Conservation (phyloP, 2,888 invertebrate genomes). For the Parnassius apollo region DNA sequence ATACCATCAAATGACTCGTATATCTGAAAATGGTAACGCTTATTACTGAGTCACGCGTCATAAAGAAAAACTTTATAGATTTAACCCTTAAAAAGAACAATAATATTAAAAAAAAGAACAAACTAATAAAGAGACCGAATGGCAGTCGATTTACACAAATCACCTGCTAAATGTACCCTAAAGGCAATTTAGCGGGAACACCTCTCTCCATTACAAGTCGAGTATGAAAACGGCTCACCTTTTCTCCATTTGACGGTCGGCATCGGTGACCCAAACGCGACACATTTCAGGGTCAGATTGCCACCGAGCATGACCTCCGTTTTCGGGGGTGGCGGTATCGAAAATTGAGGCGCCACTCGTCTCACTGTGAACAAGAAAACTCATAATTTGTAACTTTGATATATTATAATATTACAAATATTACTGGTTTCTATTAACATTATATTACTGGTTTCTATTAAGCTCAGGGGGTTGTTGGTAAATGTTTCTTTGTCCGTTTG, state of each 20-base stretch:
- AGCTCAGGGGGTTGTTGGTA: too few species aligned
- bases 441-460: too few species aligned
- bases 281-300: constrained; percentile 95
- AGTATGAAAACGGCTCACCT: constrained; percentile 61
- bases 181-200: constrained; percentile 15
- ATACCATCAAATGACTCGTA: too few species aligned
- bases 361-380: constrained; percentile 84
- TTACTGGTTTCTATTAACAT: too few species aligned
- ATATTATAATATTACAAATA: too few species aligned
- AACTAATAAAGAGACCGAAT: constrained; percentile 4
- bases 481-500: too few species aligned
- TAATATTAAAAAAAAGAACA: background rate
- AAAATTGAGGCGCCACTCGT: constrained; percentile 96
- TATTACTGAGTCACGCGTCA: too few species aligned
- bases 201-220: constrained; percentile 7
- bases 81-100: background rate
- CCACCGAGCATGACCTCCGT: constrained; percentile 96
- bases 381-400: background rate
- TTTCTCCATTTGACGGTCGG: constrained; percentile 97
- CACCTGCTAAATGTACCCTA: constrained; percentile 11
- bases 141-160: constrained; percentile 5
- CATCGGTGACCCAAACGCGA: constrained; percentile 99
- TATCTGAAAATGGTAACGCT: too few species aligned
- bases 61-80: background rate
- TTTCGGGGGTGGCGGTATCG: constrained; percentile 91